phyloP scores from a whole-genome alignment of 2,113 vertebrate genomes.

The Pachypanchax playfairii region DNA sequence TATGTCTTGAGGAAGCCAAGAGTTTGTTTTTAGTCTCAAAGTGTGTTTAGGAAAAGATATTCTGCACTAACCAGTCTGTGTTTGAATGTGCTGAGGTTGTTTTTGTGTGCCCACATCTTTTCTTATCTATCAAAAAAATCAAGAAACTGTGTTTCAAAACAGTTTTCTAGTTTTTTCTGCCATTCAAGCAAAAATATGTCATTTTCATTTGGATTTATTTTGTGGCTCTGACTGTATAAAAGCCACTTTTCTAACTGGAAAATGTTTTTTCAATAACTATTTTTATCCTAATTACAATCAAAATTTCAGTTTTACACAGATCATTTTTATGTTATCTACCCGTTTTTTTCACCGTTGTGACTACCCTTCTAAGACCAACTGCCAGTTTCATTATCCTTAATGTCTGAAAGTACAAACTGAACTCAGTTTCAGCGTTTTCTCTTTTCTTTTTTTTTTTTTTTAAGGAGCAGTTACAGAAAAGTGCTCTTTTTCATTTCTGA shows the following conservation, averaged over 20 bases:
- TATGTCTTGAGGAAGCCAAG: neutral
- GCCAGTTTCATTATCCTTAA: constrained; percentile 54
- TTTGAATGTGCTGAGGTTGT: constrained; percentile 7
- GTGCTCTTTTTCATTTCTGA: constrained; percentile 67
- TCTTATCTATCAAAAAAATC: constrained; percentile 6
- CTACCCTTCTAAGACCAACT: constrained; percentile 57
- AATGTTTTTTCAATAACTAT: neutral
- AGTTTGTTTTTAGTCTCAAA: constrained; percentile 1
- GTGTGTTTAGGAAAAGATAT: neutral
- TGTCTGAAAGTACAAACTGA: constrained; percentile 46
- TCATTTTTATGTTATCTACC: constrained; percentile 28
- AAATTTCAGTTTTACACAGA: neutral
- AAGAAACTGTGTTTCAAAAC: no score
- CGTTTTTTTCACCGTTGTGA: constrained; percentile 41
- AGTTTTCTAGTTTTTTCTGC: no score
- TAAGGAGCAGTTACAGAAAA: constrained; percentile 39
- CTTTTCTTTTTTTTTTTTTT: constrained; percentile 8
- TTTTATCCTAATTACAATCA: neutral
- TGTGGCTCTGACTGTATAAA: no score
- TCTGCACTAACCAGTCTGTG: neutral
- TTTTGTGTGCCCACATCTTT: constrained; percentile 17
- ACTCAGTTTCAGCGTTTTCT: neutral
- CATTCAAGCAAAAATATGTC: no score
- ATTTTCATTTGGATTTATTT: no score
- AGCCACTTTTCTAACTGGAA: no score